Conservation (phyloP, 2,888 invertebrate species). For the Lacanobia oleracea region DNA sequence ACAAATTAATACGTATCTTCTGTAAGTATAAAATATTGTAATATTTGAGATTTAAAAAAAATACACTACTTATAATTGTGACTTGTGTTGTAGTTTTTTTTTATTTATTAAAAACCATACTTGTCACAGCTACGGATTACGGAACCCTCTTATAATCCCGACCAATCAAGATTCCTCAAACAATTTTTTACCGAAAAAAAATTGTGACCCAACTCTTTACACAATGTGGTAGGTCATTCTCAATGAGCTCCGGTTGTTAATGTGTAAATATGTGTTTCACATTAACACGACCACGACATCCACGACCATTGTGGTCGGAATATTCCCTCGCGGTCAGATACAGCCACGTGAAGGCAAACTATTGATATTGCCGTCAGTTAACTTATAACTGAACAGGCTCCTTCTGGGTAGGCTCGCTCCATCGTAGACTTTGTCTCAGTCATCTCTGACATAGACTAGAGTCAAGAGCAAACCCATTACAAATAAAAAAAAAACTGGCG, state of each 20-base stretch:
- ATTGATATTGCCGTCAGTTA: conserved; percentile 32
- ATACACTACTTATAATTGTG: too few species aligned
- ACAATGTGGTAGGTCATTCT: conserved; percentile 84
- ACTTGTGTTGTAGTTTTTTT: background rate
- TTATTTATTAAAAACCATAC: background rate
- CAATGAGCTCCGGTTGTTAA: conserved; percentile 79
- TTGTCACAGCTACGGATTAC: conserved; percentile 34
- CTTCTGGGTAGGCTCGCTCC: too few species aligned
- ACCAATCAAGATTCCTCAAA: conserved; percentile 39
- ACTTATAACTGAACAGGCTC: too few species aligned
- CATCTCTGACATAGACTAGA: too few species aligned
- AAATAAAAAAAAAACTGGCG: too few species aligned
- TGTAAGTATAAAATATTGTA: too few species aligned
- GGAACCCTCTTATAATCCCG: conserved; percentile 54
- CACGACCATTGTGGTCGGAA: conserved; percentile 59
- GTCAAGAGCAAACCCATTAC: too few species aligned
- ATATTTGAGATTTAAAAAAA: too few species aligned
- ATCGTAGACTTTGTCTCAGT: too few species aligned
- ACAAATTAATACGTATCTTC: too few species aligned
- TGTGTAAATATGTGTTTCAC: conserved; percentile 82
- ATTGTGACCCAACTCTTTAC: conserved; percentile 75
- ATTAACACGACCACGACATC: conserved; percentile 75
- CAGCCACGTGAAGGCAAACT: conserved; percentile 6
- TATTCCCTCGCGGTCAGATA: conserved; percentile 45
- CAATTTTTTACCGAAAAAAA: conserved; percentile 66